Conservation (phyloP, 1,140 invertebrate species). For the Trinorchestia longiramus region DNA sequence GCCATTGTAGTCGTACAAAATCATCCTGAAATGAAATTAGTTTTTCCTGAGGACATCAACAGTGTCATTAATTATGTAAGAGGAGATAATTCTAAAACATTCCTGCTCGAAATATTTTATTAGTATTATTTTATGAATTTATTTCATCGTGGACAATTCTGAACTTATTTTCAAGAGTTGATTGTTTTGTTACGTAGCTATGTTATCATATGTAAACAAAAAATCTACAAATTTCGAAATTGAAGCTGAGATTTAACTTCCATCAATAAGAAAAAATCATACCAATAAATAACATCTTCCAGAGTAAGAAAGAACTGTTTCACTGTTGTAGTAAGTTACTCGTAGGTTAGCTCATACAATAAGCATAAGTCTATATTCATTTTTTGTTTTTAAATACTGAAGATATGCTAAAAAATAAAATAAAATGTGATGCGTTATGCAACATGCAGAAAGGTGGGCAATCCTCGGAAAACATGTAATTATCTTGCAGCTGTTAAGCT, state of each 20-base stretch:
- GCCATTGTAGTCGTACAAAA: slow-evolving; percentile 48
- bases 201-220: background rate
- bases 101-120: background rate
- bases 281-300: background rate
- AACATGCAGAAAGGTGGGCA: background rate
- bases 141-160: background rate
- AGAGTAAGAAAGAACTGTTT: background rate
- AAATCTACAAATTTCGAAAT: background rate
- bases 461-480: background rate
- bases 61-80: background rate
- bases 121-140: background rate
- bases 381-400: background rate
- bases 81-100: background rate
- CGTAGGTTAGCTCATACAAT: background rate
- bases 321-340: background rate
- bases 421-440: background rate
- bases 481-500: background rate
- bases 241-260: background rate
- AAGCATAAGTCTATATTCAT: background rate
- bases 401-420: background rate
- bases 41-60: background rate
- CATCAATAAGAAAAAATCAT: background rate
- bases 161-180: background rate
- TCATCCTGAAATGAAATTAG: slow-evolving; percentile 7
- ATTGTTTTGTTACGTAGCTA: background rate